Conservation (phyloP, 2,888 invertebrate species). For the Chaitophorus viminalis region DNA sequence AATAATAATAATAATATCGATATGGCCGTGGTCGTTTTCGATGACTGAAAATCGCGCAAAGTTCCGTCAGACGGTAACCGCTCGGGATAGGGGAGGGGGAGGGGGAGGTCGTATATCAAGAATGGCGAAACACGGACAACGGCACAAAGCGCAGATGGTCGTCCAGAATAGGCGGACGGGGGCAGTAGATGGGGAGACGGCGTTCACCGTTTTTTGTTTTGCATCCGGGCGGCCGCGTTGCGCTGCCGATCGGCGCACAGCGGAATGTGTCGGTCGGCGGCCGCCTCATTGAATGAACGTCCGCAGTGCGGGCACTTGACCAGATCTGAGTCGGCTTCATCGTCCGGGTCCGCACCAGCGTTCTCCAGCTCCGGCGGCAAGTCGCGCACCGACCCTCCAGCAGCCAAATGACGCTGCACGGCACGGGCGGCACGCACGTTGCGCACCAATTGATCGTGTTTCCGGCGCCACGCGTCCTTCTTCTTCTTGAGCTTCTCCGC, state of each 20-base stretch:
- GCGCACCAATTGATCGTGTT: conserved; percentile 93
- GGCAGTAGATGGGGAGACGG: neutral
- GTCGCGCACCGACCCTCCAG: conserved; percentile 87
- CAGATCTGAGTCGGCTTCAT: conserved; percentile 89
- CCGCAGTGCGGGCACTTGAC: conserved; percentile 89
- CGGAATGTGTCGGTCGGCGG: conserved; percentile 92
- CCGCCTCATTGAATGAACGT: conserved; percentile 83
- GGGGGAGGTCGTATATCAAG: too few relatives aligned
- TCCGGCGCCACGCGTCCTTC: conserved; percentile 86
- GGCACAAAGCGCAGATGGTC: too few relatives aligned
- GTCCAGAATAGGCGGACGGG: neutral
- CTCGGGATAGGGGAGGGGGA: too few relatives aligned
- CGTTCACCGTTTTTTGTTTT: conserved; percentile 47
- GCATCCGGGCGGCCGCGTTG: conserved; percentile 68
- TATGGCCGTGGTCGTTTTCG: too few relatives aligned
- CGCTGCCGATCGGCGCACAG: conserved; percentile 87
- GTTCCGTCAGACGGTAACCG: too few relatives aligned
- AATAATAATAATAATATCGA: too few relatives aligned
- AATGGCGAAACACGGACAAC: too few relatives aligned
- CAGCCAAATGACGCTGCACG: conserved; percentile 81
- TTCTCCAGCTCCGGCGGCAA: conserved; percentile 89
- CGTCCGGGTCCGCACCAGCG: conserved; percentile 84
- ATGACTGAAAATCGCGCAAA: too few relatives aligned
- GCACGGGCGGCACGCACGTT: conserved; percentile 81
- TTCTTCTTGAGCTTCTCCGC: conserved; percentile 60